Base-by-base conservation (phyloP, 2,888 invertebrate genomes). In the Diploptera punctata region DNA sequence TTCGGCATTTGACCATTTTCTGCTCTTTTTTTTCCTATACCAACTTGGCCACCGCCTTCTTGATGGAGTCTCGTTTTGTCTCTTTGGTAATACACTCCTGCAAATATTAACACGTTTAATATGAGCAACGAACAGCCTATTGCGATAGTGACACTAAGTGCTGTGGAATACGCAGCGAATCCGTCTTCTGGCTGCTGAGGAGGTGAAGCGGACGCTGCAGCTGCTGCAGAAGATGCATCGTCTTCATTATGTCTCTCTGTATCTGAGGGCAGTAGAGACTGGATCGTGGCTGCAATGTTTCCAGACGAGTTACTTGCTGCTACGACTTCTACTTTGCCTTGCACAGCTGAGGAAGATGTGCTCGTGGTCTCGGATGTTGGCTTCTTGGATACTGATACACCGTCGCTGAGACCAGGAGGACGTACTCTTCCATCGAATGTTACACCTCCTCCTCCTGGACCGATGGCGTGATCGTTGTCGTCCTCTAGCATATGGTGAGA, bases 81-180 rank as follows among this genome's bases (percentile, higher is more conserved):
- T 69, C 94, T 87, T 80, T 97, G 97, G 81, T 97, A 97, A 82
- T 97, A 97, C 0, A 97, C 95, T 3, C 95, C 97, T 69, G 97
- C 97, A 81, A 97, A 97, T 80, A 98, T 95, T 31, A 97, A 85
- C 60, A 97, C 94, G 81, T 98, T 98, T 3, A 98, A 85, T 79
- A 97, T 95, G 24, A 98, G 87, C 73, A 98, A 84, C 3, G 95
- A 95, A 80, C 97, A 96, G 47, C 98, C 98, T 76, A 98, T 96
- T 62, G 97, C 97, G 78, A 98, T 95, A 19, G 96, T 97, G 0
- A 96, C 95, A 82, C 95, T 95, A 16, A 97, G 84, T 1, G 96
- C 96, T 3, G 96, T 95, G 0, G 94, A 94, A 79, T 96, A 96
- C 0, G 94, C 93, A 0, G 95, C 94, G 78, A 95, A 95, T 1